Percentiles rank a stretch among this genome's conserved stretches.
Conservation (phyloP, 2,113 vertebrate species). For the Neogobius melanostomus region DNA sequence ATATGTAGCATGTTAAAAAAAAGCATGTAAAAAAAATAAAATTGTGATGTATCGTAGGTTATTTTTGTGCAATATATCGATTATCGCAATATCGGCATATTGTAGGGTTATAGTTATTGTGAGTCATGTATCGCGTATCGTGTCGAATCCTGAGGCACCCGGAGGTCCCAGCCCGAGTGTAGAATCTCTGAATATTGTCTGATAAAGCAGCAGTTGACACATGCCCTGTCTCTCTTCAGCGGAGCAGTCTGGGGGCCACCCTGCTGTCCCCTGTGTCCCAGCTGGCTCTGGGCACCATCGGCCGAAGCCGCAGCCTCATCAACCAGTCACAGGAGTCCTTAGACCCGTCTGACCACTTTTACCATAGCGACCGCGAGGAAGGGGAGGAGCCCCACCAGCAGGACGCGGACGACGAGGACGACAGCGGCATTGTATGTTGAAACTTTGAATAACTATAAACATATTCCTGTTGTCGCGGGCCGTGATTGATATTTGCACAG, state of each 20-base stretch:
- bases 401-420: constrained; percentile 86
- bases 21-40: too few species aligned
- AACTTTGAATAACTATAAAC: background rate
- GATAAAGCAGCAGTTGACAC: background rate
- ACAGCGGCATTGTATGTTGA: constrained; percentile 74
- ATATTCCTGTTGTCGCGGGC: too few species aligned
- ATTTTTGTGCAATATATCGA: too few species aligned
- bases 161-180: background rate
- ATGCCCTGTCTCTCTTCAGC: constrained; percentile 52
- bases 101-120: too few species aligned
- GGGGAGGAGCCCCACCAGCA: constrained; percentile 74
- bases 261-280: constrained; percentile 79
- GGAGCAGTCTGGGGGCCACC: constrained; percentile 75
- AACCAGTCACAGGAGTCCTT: constrained; percentile 79
- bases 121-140: too few species aligned
- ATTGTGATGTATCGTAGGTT: too few species aligned
- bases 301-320: constrained; percentile 78
- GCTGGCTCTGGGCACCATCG: constrained; percentile 77
- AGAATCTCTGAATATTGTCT: background rate
- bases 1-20: too few species aligned
- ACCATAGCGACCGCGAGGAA: constrained; percentile 79
- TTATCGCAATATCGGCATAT: too few species aligned
- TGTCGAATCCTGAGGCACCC: too few species aligned
- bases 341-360: constrained; percentile 75
- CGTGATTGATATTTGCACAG: too few species aligned